Base-by-base conservation (phyloP, 2,888 invertebrate genomes). In the Ochlodes sylvanus region DNA sequence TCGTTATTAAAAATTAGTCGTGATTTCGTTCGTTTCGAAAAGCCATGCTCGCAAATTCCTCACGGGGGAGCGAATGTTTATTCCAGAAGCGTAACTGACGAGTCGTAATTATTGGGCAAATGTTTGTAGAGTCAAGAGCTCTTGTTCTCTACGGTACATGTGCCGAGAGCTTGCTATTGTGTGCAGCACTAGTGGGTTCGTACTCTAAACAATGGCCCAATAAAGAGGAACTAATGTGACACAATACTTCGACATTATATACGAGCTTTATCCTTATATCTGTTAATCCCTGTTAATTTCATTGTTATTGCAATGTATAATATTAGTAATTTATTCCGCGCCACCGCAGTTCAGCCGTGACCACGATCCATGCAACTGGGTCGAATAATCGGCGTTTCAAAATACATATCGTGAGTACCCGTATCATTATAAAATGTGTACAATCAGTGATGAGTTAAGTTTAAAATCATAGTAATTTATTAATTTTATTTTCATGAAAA, bases 101-200 rank as follows among this genome's bases (percentile, higher is more conserved):
- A 88, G 86, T 87, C 84, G 85, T 89, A 91, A 90, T 92, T 89
- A 91, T 90, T 89, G 91, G 89, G 85, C 84, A 90, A 92, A 91
- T 89, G 87, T 91, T 91, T 90, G 85, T 88, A 75, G 74, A 85
- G 80, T 78, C 83, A 82, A 91, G 89, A 84, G 81, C 86, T 80
- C 79, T 83, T 82, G 82, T 85, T 84, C 79, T 76, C 79, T 76
- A 75, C 81, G 76, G 82, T 82, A 81, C 85, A 82, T 82, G 86
- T 85, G 85, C 86, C 86, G 89, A 90, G 85, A 83, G 82, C 80
- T 75, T 76, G 82, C 83, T 81, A 86, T 88, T 89, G 85, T 79
- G 82, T 81, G 79, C 83, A 84, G 83, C 79, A 85, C 86, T 84
- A 84, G 84, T 86, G 86, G 86, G 86, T 85, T 84, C 84, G 83